phyloP scores from a whole-genome alignment of 2,113 vertebrate genomes.

The Piprites chloris region DNA sequence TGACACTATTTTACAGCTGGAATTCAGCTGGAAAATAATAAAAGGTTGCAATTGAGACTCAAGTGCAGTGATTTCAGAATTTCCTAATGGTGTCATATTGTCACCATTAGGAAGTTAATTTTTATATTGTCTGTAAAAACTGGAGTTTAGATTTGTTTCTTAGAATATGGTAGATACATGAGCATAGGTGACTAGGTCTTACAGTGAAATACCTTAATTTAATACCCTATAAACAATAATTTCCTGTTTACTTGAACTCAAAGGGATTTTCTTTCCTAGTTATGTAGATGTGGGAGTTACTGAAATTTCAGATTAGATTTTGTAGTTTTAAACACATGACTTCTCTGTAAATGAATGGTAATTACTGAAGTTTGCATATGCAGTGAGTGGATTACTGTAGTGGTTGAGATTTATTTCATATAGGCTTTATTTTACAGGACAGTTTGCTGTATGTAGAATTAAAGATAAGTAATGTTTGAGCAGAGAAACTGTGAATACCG shows the following conservation, averaged over 20 bases:
- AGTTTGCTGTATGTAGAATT: not conserved
- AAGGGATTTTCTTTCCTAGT: not conserved
- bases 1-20: not conserved
- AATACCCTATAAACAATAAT: not conserved
- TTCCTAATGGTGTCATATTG: not conserved
- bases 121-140: not conserved
- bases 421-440: not conserved
- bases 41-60: not conserved
- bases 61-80: accelerated
- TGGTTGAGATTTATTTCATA: not conserved
- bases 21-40: not conserved
- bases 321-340: not conserved
- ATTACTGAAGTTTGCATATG: not conserved
- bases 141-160: not conserved
- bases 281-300: not conserved
- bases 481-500: constrained; percentile 51
- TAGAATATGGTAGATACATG: not conserved
- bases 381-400: not conserved
- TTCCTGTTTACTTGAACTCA: not conserved
- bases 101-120: not conserved
- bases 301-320: not conserved
- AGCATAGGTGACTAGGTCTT: not conserved
- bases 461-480: constrained; percentile 43
- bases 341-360: not conserved
- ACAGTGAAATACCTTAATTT: not conserved